Conservation (phyloP, 2,888 invertebrate species). For the Thyatira batis region DNA sequence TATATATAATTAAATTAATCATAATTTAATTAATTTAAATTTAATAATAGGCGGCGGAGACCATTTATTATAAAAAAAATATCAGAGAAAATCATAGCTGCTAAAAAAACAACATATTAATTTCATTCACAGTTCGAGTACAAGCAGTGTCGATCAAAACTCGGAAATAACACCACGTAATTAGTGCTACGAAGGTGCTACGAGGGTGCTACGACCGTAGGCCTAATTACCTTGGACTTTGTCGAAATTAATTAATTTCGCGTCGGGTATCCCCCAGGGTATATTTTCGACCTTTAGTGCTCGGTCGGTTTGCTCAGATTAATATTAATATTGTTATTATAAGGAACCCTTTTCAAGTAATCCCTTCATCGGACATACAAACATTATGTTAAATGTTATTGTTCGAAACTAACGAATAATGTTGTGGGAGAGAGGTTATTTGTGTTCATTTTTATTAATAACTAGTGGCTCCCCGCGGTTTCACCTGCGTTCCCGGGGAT, state of each 20-base stretch:
- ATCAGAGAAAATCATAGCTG: too few species aligned
- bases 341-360: background rate
- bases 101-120: background rate
- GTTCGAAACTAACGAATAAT: background rate
- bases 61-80: too few species aligned
- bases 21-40: too few species aligned
- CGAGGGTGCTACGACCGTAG: background rate
- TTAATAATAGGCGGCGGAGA: too few species aligned
- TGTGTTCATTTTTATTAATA: too few species aligned
- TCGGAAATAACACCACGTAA: background rate
- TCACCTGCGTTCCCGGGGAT: too few species aligned
- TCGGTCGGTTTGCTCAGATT: background rate
- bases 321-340: background rate
- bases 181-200: background rate
- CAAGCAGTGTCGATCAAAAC: background rate
- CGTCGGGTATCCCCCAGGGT: background rate
- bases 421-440: too few species aligned
- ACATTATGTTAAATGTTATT: background rate
- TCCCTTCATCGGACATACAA: background rate
- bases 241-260: constrained; percentile 1
- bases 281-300: background rate
- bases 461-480: too few species aligned
- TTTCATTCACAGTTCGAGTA: background rate
- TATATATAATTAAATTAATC: too few species aligned
- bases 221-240: constrained; percentile 1